Evolutionary conservation across 1,140 invertebrate species (phyloP), one percentile per base, ranked within the genome.

Genomic region (Leptopilina clavipes): DNA sequence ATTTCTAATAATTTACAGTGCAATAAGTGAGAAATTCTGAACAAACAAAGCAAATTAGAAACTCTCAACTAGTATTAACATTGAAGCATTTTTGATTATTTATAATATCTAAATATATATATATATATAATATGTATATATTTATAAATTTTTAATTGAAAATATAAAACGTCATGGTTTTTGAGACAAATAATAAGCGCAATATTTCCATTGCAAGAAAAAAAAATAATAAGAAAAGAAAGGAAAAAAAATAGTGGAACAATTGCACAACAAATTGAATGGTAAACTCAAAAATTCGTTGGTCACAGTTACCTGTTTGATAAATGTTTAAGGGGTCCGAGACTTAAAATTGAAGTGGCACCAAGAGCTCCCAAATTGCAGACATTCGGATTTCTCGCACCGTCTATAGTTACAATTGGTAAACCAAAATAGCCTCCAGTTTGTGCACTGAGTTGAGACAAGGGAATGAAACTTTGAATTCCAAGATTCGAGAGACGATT

Each of bases 401-500:
- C 93, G 80, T 94, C 93, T 17, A 93, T 92, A 12, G 93, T 93
- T 70, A 95, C 92, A n/a, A 95, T 93, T 0, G 95, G 95, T 59
- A 95, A 89, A 14, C 93, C 94, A 77, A 94, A 95, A 52, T 92
- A 93, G 10, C 94, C 93, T 52, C 92, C 92, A 0, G 91, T 89
- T 76, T 91, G 91, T 74, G 92, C 91, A 75, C 92, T 92, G 11
- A 93, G 85, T 83, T 93, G 93, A 0, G 93, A 93, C 70, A 95
- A 86, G 2, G 94, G 94, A 79, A 96, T 94, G 85, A 94, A 95
- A 88, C 93, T 94, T 78, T 93, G 92, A 78, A 96, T 94, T 59
- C 95, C 95, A 75, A 95, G 88, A 85, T 87, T 92, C 73, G 90
- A 91, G 18, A 96, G 88, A 70, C 93, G 91, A 78, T 92, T 92